Percentiles rank a stretch among this genome's conserved stretches.
These are phyloP conservation scores for Pantherophis guttatus DNA, from an alignment of 2,113 vertebrate genomes.

Conservation along the genomic window DNA sequence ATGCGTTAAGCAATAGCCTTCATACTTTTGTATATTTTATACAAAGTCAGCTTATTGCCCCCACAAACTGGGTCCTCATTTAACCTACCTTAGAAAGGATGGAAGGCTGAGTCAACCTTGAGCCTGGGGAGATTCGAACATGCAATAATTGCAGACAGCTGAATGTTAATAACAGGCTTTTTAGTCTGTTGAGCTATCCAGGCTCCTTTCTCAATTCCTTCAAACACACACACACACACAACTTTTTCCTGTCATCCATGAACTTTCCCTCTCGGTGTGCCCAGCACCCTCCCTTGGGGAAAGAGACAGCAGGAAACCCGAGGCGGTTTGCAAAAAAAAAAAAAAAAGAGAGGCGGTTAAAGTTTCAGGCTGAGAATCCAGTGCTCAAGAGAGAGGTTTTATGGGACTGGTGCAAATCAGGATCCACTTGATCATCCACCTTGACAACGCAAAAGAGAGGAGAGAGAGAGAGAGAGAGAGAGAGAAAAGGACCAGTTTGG, in stretches of 20 bases:
- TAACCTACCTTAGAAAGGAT: too few species aligned
- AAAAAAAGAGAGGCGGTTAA: neutral
- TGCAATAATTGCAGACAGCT: too few species aligned
- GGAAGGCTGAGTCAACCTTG: too few species aligned
- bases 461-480: neutral
- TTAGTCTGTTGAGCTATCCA: too few species aligned
- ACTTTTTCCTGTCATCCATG: neutral
- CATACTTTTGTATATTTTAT: too few species aligned
- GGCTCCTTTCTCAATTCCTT: neutral
- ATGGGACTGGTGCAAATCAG: neutral
- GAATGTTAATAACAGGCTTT: too few species aligned
- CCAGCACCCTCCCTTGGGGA: conserved; percentile 49
- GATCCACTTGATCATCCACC: neutral
- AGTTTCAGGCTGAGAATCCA: neutral
- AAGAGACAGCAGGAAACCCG: neutral
- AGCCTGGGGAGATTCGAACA: too few species aligned
- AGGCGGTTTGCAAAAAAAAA: conserved; percentile 33
- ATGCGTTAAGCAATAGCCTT: too few species aligned
- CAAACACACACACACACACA: neutral
- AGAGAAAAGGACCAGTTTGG: neutral
- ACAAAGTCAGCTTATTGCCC: too few species aligned
- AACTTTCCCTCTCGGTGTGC: conserved; percentile 9
- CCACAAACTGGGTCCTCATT: too few species aligned
- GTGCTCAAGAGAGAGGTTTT: neutral
- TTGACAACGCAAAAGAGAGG: neutral